phyloP scores from a whole-genome alignment of 2,888 invertebrate genomes.

The Tridacna gigas region DNA sequence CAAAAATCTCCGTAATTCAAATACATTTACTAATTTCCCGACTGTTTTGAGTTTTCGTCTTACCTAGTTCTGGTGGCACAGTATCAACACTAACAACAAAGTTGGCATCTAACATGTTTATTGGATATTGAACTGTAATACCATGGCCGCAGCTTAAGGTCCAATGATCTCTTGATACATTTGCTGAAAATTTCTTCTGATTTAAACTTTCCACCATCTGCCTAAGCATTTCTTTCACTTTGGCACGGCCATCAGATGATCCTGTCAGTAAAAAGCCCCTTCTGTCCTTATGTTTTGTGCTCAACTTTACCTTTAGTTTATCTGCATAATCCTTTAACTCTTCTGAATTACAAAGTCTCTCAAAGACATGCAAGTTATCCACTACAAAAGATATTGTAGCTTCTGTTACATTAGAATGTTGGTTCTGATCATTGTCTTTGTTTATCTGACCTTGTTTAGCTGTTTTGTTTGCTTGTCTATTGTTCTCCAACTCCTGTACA shows the following conservation, averaged over 20 bases:
- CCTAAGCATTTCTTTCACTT: background rate
- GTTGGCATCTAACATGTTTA: background rate
- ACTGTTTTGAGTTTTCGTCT: background rate
- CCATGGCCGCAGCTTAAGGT: background rate
- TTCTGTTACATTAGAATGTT: background rate
- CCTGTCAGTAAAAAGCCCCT: background rate
- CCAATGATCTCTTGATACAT: background rate
- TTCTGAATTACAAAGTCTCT: background rate
- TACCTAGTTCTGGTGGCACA: constrained; percentile 2
- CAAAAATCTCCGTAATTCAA: too few relatives aligned
- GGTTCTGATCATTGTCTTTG: background rate
- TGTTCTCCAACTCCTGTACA: background rate
- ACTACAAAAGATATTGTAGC: background rate
- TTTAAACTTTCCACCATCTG: background rate
- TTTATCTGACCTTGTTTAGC: background rate
- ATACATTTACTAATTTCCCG: too few relatives aligned
- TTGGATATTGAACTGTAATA: background rate
- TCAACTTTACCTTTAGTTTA: background rate
- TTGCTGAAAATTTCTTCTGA: background rate
- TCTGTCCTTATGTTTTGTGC: background rate
- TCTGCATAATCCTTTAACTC: background rate
- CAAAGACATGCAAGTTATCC: background rate
- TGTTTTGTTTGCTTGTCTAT: background rate
- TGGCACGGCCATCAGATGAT: background rate
- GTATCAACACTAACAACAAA: background rate